Base-by-base conservation (phyloP, 2,888 invertebrate species). In the Branchipolynoe longqiensis region DNA sequence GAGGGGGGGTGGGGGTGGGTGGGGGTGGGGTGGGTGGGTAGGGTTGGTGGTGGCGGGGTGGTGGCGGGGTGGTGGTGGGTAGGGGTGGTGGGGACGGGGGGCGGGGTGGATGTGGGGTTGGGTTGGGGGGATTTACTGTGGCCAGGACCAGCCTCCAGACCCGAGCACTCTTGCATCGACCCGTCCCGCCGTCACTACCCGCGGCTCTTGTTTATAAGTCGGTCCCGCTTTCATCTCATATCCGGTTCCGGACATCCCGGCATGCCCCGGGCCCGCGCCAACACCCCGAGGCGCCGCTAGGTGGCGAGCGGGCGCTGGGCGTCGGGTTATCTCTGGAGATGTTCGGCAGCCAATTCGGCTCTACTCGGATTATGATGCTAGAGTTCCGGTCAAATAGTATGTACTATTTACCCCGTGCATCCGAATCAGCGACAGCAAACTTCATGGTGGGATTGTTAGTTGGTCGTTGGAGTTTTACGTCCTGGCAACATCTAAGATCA, bases 181-280 rank as follows among this genome's bases (percentile, higher is more conserved):
- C 8, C 48, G 48, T 12, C 12, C 22, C 22, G 18, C 36, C 69
- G 36, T 69, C 69, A 69, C 62, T 6, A 33, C 69, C 38, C 36
- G 31, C 69, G 22, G 1, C 69, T 69, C 78, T 41, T 78, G 78
- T 78, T 78, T 78, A 78, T 78, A 78, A 48, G 78, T 78, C 78
- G 78, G 48, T 14, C 33, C 48, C 31, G n/a, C 78, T 78, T 78
- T 78, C 78, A 78, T 78, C 78, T 33, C 48, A 41, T 41, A 41
- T 78, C 78, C 41, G 54, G 54, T 78, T 78, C 78, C 41, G 54
- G 54, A 28, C 31, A 48, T 41, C 48, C 78, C 78, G 54, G 48
- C 41, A 54, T 78, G 78, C 78, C 78, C 78, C 41, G 78, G 78
- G 78, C 78, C 54, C 48, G 38, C 69, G 22, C 69, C 69, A 69